Conservation (phyloP, 2,888 invertebrate genomes). For the Dione vanillae region DNA sequence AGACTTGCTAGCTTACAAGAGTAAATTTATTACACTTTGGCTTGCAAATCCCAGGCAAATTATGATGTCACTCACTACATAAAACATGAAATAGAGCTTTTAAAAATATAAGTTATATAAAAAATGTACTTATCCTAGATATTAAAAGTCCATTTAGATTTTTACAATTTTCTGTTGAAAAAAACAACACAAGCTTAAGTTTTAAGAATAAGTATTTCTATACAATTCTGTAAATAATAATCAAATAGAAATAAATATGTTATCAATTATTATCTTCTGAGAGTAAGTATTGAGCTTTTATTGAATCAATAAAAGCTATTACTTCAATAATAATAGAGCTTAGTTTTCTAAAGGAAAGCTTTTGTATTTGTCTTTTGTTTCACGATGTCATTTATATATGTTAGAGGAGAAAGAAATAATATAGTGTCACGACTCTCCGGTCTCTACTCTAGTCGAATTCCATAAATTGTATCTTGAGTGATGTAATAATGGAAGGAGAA, state of each 20-base stretch:
- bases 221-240: conserved; percentile 12
- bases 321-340: conserved; percentile 1
- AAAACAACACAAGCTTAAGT: too few species aligned
- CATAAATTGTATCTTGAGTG: too few species aligned
- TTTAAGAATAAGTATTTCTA: neutral
- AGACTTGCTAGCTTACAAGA: too few species aligned
- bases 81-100: neutral
- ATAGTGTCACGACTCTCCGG: too few species aligned
- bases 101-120: neutral
- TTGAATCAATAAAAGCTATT: conserved; percentile 50
- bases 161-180: too few species aligned
- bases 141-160: neutral
- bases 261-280: neutral
- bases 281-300: conserved; percentile 43
- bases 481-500: too few species aligned
- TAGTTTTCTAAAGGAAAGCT: neutral
- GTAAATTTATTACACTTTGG: too few species aligned
- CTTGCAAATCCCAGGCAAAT: too few species aligned
- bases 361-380: neutral
- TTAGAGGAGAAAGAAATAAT: too few species aligned
- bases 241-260: neutral
- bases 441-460: too few species aligned
- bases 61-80: neutral
- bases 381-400: neutral
- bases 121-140: neutral